Base-by-base conservation (phyloP, 1,140 invertebrate genomes). In the Amyelois transitella region DNA sequence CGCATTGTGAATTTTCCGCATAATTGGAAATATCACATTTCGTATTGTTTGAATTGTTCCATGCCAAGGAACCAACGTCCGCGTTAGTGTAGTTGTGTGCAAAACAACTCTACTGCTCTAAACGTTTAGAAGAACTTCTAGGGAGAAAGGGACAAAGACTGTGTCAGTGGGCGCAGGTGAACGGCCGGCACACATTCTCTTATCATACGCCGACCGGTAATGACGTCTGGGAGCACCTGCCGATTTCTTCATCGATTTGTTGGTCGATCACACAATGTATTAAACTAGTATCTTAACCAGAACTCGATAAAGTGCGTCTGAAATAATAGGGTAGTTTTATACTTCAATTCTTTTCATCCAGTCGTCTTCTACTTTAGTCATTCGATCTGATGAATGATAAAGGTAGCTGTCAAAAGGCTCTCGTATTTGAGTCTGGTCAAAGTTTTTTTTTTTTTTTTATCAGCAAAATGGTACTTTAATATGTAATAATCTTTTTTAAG, bases 151-250 rank as follows among this genome's bases (percentile, higher is more conserved):
- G 75, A 83, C 58, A 65, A 61, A 57, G 66, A 69, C 58, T 72
- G 69, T 78, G 72, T 80, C 72, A 77, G 76, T 77, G 72, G 74
- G 77, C 61, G 75, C 77, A 81, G 84, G 80, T 87, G 80, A 85
- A 87, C 73, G 84, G 63, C 76, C 81, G 80, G 72, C 81, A 78
- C 67, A 87, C 80, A 85, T 87, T 85, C 68, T 63, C 71, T 81
- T 85, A 87, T 87, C 81, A 87, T 64, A 63, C 64, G 72, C 54
- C 66, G 70, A 75, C 74, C 75, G 72, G 77, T 77, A 77, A 75
- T 77, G 75, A 78, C 73, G 80, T 81, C 65, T 68, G 58, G 62
- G 60, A 59, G 56, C 79, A 86, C 77, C 79, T 86, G 79, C 74
- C 75, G 63, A 66, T 68, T 63, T 65, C 60, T 57, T 51, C 52